Conservation (phyloP, 92 coral and sea anemone species). For the Porites cylindrica region DNA sequence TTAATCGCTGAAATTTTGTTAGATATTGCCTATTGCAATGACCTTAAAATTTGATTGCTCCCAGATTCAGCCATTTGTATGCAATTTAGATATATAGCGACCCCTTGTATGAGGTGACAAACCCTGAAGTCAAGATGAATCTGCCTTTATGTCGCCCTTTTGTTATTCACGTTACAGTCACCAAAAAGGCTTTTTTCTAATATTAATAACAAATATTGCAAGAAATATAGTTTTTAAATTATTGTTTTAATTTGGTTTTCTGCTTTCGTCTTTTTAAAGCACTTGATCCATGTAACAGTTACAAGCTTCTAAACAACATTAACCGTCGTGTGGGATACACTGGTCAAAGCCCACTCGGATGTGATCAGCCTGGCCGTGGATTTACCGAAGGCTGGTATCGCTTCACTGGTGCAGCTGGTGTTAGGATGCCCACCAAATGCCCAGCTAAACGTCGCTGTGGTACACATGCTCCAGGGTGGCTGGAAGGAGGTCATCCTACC, state of each 20-base stretch:
- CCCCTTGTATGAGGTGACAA: too few relatives aligned
- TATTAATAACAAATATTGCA: too few relatives aligned
- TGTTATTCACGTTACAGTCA: too few relatives aligned
- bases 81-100: too few relatives aligned
- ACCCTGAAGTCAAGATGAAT: too few relatives aligned
- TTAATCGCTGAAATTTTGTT: too few relatives aligned
- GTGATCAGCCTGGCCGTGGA: background rate
- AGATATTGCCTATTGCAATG: too few relatives aligned
- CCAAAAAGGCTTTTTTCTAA: too few relatives aligned
- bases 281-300: background rate
- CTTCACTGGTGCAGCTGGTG: conserved; percentile 14
- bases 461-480: conserved; percentile 25
- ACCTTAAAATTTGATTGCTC: background rate
- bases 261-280: background rate
- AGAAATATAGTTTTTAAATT: too few relatives aligned
- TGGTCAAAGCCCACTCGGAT: background rate
- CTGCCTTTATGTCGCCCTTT: too few relatives aligned
- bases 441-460: background rate
- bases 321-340: background rate
- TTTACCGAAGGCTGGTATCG: conserved; percentile 19
- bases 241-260: too few relatives aligned
- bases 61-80: background rate
- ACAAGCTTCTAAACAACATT: background rate
- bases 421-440: background rate
- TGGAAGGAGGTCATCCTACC: background rate